These are phyloP conservation scores for Pollachius pollachius DNA, from an alignment of 2,113 vertebrate genomes.

Conservation along the genomic window DNA sequence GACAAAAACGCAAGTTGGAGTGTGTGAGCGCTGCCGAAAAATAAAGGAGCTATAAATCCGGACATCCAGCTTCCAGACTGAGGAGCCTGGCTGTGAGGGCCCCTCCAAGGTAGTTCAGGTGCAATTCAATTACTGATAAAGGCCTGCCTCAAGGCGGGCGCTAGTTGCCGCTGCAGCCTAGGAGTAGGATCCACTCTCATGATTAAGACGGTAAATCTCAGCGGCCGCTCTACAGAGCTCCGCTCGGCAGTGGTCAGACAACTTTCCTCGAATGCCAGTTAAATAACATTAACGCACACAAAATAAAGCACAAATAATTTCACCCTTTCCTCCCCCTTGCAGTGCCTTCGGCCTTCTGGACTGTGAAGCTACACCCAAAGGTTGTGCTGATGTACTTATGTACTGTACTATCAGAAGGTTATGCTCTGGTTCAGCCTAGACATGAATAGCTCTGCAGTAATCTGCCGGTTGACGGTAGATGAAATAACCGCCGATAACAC, in stretches of 20 bases:
- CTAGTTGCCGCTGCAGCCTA: slow-evolving; percentile 18
- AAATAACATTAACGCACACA: too few species aligned
- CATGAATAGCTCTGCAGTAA: too few species aligned
- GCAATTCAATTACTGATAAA: slow-evolving; percentile 49
- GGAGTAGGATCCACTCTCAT: slow-evolving; percentile 34
- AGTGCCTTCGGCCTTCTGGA: too few species aligned
- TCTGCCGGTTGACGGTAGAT: too few species aligned
- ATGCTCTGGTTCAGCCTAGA: too few species aligned
- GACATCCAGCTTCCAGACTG: slow-evolving; percentile 2
- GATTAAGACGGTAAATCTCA: slow-evolving; percentile 54
- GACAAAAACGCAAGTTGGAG: background rate
- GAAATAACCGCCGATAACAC: too few species aligned
- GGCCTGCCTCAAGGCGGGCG: slow-evolving; percentile 7
- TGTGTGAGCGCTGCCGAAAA: slow-evolving; percentile 12
- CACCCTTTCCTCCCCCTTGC: too few species aligned
- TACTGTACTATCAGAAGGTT: too few species aligned
- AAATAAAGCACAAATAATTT: too few species aligned
- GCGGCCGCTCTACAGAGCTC: slow-evolving; percentile 8
- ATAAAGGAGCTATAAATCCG: slow-evolving; percentile 44
- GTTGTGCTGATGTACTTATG: too few species aligned
- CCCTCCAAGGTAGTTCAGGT: slow-evolving; percentile 10
- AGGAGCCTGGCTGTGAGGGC: slow-evolving; percentile 16
- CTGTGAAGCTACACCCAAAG: too few species aligned
- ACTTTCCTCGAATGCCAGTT: slow-evolving; percentile 13
- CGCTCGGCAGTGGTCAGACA: slow-evolving; percentile 21